Evolutionary conservation across 2,797 vertebrate genomes (phyloP).

Genomic region (Silurus lanzhouensis): DNA sequence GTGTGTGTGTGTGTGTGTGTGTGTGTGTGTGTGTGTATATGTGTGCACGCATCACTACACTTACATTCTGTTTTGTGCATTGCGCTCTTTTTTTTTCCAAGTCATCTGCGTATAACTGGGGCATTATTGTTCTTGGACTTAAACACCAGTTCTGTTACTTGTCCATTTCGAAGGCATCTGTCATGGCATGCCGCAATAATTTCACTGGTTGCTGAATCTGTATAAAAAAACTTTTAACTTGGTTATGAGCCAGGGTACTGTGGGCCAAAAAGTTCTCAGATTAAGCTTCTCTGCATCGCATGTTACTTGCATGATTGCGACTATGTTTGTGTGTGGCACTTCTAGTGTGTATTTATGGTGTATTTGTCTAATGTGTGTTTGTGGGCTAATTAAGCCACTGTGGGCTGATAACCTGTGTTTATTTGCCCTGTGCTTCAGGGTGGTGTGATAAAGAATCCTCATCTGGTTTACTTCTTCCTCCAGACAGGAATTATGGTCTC

Average conservation of each 20-base stretch:
- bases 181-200: slow-evolving; percentile 15
- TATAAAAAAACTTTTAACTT: slow-evolving; percentile 1
- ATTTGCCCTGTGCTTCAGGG: slow-evolving; percentile 47
- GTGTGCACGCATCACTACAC: neutral
- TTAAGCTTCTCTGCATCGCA: neutral
- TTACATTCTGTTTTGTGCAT: slow-evolving; percentile 15
- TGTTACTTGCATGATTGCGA: slow-evolving; percentile 12
- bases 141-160: slow-evolving; percentile 8
- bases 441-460: slow-evolving; percentile 41
- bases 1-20: neutral
- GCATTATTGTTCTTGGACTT: slow-evolving; percentile 29
- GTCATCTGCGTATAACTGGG: slow-evolving; percentile 5
- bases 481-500: slow-evolving; percentile 35
- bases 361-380: slow-evolving; percentile 24
- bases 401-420: slow-evolving; percentile 56
- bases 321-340: slow-evolving; percentile 2
- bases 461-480: slow-evolving; percentile 39
- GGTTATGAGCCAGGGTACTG: neutral
- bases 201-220: slow-evolving; percentile 16
- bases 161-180: slow-evolving; percentile 25
- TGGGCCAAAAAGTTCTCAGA: slow-evolving; percentile 2
- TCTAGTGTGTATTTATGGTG: neutral
- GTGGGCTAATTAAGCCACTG: slow-evolving; percentile 49
- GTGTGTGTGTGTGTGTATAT: too few species aligned
- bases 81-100: slow-evolving; percentile 25